Percentiles rank a stretch among this genome's conserved stretches.
These are phyloP conservation scores for Typhlomys cinereus DNA, from an alignment of 2,113 vertebrate species.

Conservation along the genomic window DNA sequence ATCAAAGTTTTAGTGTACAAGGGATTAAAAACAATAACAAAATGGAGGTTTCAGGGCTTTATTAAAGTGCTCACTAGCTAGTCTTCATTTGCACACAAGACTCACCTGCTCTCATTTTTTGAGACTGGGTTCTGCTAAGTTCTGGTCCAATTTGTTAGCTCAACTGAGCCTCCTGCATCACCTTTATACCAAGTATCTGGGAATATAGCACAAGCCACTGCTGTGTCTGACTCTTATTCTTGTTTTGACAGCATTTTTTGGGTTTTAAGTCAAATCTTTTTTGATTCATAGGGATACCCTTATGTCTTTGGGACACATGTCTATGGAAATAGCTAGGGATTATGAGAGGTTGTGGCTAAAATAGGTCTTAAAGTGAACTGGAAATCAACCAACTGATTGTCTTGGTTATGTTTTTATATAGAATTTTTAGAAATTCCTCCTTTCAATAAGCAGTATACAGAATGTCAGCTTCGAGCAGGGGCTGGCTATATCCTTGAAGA, in stretches of 20 bases:
- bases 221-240: neutral
- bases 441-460: conserved; percentile 92
- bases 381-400: conserved; percentile 13
- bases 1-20: conserved; percentile 16
- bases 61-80: conserved; percentile 5
- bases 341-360: neutral
- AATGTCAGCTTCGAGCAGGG: conserved; percentile 93
- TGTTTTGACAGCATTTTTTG: conserved; percentile 42
- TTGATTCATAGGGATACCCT: conserved; percentile 31
- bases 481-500: conserved; percentile 95
- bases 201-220: neutral
- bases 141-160: neutral
- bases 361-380: conserved; percentile 35
- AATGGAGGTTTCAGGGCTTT: conserved; percentile 45
- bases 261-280: conserved; percentile 8
- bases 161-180: neutral
- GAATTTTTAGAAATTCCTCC: conserved; percentile 91
- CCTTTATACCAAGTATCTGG: neutral
- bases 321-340: neutral
- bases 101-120: neutral
- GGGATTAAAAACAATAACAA: conserved; percentile 11
- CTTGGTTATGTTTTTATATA: conserved; percentile 75
- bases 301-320: neutral
- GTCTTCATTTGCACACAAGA: too few relatives aligned
- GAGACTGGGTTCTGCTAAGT: neutral